phyloP scores from a whole-genome alignment of 2,113 vertebrate species.

The Centropus unirufus region DNA sequence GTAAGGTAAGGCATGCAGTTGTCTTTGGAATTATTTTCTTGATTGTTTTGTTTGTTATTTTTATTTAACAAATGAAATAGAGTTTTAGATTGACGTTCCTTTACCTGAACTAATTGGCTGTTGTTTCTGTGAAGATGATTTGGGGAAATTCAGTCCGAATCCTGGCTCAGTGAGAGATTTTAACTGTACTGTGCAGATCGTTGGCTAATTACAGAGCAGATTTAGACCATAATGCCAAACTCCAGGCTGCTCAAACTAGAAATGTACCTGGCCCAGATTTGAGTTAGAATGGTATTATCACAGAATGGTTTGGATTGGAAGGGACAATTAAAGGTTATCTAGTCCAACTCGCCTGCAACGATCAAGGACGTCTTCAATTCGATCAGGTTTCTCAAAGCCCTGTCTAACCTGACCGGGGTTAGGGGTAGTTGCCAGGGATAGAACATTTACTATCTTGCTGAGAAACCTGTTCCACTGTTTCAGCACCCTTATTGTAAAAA shows the following conservation, averaged over 20 bases:
- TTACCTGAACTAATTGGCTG: background rate
- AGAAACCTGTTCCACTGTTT: too few species aligned
- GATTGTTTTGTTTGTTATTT: constrained; percentile 1
- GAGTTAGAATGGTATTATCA: too few species aligned
- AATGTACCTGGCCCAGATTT: background rate
- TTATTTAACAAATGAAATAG: background rate
- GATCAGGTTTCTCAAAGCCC: too few species aligned
- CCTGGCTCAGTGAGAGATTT: background rate
- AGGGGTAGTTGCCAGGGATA: too few species aligned
- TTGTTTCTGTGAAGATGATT: constrained; percentile 35
- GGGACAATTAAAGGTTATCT: too few species aligned
- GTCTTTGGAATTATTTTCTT: constrained; percentile 18
- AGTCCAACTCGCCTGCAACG: too few species aligned
- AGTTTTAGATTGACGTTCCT: background rate
- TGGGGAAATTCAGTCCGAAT: constrained; percentile 43
- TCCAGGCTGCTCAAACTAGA: background rate
- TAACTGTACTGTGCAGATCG: background rate
- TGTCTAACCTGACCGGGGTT: too few species aligned
- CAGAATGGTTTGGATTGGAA: too few species aligned
- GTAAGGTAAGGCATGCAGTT: background rate
- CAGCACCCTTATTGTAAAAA: too few species aligned
- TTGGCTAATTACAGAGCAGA: constrained; percentile 4
- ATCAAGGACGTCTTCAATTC: too few species aligned
- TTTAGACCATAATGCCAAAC: constrained; percentile 6
- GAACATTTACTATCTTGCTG: too few species aligned